phyloP scores from a whole-genome alignment of 2,888 invertebrate genomes.

The Notodonta ziczac region DNA sequence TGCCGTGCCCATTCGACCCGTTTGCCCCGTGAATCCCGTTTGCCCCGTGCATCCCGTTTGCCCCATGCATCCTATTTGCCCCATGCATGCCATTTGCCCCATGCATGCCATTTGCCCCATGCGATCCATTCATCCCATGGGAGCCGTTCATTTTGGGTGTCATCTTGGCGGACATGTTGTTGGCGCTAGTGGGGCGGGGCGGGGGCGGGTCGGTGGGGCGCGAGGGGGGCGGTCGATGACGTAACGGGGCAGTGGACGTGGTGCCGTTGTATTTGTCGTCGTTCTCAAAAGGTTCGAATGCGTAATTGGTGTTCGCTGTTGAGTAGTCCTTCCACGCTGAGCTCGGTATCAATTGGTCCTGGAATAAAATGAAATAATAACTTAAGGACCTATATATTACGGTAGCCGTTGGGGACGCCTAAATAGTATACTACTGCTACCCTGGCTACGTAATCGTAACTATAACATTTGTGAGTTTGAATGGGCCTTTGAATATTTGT shows the following conservation, averaged over 20 bases:
- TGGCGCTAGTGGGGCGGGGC: slow-evolving; percentile 29
- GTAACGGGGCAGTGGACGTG: slow-evolving; percentile 53
- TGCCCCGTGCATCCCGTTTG: slow-evolving; percentile 11
- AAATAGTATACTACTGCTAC: too few relatives aligned
- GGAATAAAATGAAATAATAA: slow-evolving; percentile 28
- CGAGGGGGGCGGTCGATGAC: slow-evolving; percentile 27
- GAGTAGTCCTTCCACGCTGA: slow-evolving; percentile 96
- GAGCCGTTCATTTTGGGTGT: slow-evolving; percentile 9
- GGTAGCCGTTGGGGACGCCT: too few relatives aligned
- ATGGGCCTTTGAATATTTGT: too few relatives aligned
- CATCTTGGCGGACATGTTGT: slow-evolving; percentile 7
- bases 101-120: slow-evolving; percentile 15
- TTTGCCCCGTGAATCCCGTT: slow-evolving; percentile 20
- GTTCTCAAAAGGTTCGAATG: slow-evolving; percentile 94
- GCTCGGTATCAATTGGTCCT: slow-evolving; percentile 93
- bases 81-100: slow-evolving; percentile 13
- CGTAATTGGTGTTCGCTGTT: slow-evolving; percentile 93
- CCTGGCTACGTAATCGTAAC: too few relatives aligned
- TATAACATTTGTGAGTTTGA: too few relatives aligned
- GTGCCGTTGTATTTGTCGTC: slow-evolving; percentile 87
- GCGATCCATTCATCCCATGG: slow-evolving; percentile 13
- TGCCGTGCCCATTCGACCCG: slow-evolving; percentile 30
- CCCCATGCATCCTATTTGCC: slow-evolving; percentile 19
- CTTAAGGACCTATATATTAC: too few relatives aligned
- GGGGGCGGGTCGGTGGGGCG: slow-evolving; percentile 57